Percentiles rank a stretch among this genome's conserved stretches.
phyloP scores from a whole-genome alignment of 2,888 invertebrate species.

The Scaptomyza cyrtandrae region DNA sequence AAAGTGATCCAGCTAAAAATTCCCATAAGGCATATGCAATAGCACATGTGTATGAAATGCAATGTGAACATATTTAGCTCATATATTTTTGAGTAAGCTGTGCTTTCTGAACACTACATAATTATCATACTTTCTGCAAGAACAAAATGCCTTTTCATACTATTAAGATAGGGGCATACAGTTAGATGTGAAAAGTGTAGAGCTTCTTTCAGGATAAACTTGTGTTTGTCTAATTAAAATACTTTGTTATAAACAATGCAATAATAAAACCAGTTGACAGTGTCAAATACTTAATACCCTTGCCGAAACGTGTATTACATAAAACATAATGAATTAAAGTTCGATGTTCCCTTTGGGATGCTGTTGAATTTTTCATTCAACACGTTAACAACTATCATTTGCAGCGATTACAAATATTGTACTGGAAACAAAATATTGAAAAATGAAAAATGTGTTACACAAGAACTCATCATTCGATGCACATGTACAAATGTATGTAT shows the following conservation, averaged over 20 bases:
- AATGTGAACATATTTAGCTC: too few species aligned
- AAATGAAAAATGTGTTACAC: neutral
- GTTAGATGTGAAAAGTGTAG: neutral
- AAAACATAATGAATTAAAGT: neutral
- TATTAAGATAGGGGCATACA: conserved; percentile 9
- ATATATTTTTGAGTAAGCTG: too few species aligned
- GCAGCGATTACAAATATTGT: neutral
- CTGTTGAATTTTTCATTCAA: too few species aligned
- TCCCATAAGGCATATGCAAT: too few species aligned
- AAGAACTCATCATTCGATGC: conserved; percentile 1
- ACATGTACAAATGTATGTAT: neutral
- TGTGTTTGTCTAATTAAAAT: neutral
- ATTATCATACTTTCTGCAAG: neutral
- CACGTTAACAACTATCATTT: neutral
- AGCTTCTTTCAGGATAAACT: neutral
- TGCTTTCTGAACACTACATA: too few species aligned
- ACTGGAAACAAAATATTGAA: neutral
- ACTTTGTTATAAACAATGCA: neutral
- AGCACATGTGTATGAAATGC: too few species aligned
- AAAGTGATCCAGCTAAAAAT: too few species aligned
- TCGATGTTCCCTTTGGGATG: too few species aligned
- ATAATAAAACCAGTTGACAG: neutral
- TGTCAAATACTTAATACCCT: neutral
- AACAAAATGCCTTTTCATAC: neutral
- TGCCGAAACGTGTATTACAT: neutral